phyloP scores from a whole-genome alignment of 2,888 invertebrate species.

The Mythimna lalbum region DNA sequence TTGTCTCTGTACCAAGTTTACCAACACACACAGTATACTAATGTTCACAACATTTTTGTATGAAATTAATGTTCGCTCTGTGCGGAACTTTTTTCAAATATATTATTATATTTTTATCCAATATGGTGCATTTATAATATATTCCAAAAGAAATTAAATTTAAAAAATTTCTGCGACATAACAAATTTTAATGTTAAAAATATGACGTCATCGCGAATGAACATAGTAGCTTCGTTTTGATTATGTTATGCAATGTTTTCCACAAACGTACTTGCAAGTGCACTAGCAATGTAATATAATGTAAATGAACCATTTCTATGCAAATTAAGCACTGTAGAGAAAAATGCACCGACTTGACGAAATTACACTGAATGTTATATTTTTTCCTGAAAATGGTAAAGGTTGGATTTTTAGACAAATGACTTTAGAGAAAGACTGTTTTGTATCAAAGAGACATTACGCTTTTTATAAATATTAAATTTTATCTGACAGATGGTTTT shows the following conservation, averaged over 20 bases:
- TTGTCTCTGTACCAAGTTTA: background rate
- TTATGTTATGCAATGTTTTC: constrained; percentile 1
- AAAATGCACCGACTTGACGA: constrained; percentile 38
- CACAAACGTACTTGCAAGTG: constrained; percentile 3
- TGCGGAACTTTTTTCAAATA: constrained; percentile 9
- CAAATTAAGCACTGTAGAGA: constrained; percentile 48
- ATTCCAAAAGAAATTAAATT: too few species aligned
- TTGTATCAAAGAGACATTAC: background rate
- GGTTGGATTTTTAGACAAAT: background rate
- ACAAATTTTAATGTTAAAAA: fast-evolving
- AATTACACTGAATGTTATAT: constrained; percentile 15
- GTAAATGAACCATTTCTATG: constrained; percentile 55
- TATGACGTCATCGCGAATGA: background rate
- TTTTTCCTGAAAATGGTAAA: constrained; percentile 9
- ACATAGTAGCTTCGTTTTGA: background rate
- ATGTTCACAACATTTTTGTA: too few species aligned
- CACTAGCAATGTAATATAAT: constrained; percentile 22
- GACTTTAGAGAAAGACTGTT: background rate
- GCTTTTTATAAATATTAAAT: background rate
- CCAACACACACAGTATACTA: too few species aligned
- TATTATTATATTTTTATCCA: background rate
- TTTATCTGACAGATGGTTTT: too few species aligned
- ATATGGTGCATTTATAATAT: constrained; percentile 22
- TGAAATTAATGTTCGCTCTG: too few species aligned
- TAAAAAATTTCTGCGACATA: background rate